Conservation (phyloP, 1,140 invertebrate species). For the Formica exsecta region DNA sequence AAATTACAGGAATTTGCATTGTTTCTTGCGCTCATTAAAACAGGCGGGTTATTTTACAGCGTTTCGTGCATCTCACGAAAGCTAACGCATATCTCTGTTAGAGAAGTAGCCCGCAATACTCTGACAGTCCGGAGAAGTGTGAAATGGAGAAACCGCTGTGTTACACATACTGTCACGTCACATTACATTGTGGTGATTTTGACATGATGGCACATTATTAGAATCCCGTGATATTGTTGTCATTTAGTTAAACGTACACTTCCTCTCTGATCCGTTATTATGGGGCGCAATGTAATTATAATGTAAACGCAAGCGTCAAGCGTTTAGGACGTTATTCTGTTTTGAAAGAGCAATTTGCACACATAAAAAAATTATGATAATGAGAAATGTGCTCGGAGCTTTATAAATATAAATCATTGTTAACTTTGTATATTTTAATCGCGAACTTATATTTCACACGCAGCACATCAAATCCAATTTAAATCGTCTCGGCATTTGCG, state of each 20-base stretch:
- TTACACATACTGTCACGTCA: constrained; percentile 52
- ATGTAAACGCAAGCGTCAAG: constrained; percentile 2
- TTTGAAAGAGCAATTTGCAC: not conserved
- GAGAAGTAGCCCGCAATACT: constrained; percentile 43
- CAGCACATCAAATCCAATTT: not conserved
- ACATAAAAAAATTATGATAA: not conserved
- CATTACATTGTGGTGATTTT: constrained; percentile 52
- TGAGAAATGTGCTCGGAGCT: not conserved
- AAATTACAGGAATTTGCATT: constrained; percentile 21
- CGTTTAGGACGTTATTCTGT: not conserved
- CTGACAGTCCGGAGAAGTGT: constrained; percentile 49
- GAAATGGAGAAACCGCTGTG: constrained; percentile 62
- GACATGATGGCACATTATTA: constrained; percentile 55
- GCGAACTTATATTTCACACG: not conserved
- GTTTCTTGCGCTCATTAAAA: constrained; percentile 35
- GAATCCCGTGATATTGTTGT: constrained; percentile 54
- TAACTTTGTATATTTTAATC: constrained; percentile 6
- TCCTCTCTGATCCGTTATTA: constrained; percentile 18
- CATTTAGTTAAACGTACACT: constrained; percentile 42
- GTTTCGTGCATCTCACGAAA: not conserved
- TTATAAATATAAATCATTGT: not conserved
- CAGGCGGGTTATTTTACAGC: not conserved
- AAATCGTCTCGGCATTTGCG: not conserved
- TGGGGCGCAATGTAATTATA: constrained; percentile 25
- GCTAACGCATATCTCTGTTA: constrained; percentile 16